Percentiles rank a stretch among this genome's conserved stretches.
Conservation (phyloP, 2,797 vertebrate genomes). For the Centropyge bicolor region DNA sequence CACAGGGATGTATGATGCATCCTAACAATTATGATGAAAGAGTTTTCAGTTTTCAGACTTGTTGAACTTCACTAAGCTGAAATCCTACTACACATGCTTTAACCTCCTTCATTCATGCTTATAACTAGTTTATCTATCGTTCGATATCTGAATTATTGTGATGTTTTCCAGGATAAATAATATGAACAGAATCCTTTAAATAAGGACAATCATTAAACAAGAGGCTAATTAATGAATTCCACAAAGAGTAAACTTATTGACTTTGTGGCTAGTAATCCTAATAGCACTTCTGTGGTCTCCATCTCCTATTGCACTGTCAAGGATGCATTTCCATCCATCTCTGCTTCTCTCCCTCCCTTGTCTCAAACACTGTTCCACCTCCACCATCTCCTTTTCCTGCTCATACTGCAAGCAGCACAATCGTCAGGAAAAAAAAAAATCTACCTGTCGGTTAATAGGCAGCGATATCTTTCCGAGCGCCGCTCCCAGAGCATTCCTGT, state of each 20-base stretch:
- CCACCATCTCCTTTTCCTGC: conserved; percentile 6
- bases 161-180: neutral
- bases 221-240: conserved; percentile 23
- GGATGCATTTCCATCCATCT: conserved; percentile 13
- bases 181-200: neutral
- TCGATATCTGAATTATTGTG: neutral
- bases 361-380: conserved; percentile 1
- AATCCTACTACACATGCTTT: neutral
- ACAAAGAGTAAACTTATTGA: neutral
- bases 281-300: conserved; percentile 1
- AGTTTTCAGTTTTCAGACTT: neutral
- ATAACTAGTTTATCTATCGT: neutral
- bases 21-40: neutral
- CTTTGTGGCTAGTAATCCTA: conserved; percentile 2
- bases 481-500: conserved; percentile 53
- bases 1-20: neutral
- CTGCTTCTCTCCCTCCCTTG: neutral
- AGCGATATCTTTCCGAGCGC: conserved; percentile 34
- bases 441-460: conserved; percentile 36
- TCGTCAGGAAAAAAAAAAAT: conserved; percentile 18
- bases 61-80: neutral
- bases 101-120: neutral
- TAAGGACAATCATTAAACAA: conserved; percentile 5
- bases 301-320: conserved; percentile 12
- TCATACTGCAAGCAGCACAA: conserved; percentile 16